Evolutionary conservation across 2,113 vertebrate genomes (phyloP), one percentile per base, ranked within the genome.

Genomic region (Grammomys dolichurus): DNA sequence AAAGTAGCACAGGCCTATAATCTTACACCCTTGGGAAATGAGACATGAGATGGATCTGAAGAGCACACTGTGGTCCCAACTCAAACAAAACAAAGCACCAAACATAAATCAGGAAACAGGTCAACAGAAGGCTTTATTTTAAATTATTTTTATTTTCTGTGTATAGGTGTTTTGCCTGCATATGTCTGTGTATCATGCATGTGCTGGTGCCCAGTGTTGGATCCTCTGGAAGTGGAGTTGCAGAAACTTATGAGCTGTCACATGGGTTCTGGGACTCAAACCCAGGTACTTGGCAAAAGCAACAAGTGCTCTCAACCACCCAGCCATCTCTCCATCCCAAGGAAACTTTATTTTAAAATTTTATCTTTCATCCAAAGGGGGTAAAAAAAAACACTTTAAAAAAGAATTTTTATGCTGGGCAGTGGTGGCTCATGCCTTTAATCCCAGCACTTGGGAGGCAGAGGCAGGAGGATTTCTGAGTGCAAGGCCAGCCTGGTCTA

Each of bases 311-410:
- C n/a, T 63, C 40, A 84, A 60, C 24, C 81, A 84, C n/a, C 22
- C 22, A 43, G 56, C 12, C 56, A 63, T 28, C 24, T 17, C 13
- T 63, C 56, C 24, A 43, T n/a, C n/a, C 81, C n/a, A 84, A 87
- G 26, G 17, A 88, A 87, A 3, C 91, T 95, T 97, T 77, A 92
- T 77, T 87, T 90, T 81, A 13, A 85, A 91, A 76, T 75, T 91
- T 91, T 93, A 82, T 60, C 81, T 76, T 16, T 40, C 36, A 91
- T 31, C 88, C 60, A 90, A 80, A 63, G 40, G 14, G 13, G 65
- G 60, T 5, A 48, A 48, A 48, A 51, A 92, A n/a, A 26, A 40
- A 8, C 22, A 20, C 54, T 20, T 65, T 19, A 63, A 63, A 63
- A 60, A 54, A 60, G 46, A 48, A 48, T 48, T 7, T 48, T 48